Conservation (phyloP, 2,797 vertebrate species). For the Accipiter badius region DNA sequence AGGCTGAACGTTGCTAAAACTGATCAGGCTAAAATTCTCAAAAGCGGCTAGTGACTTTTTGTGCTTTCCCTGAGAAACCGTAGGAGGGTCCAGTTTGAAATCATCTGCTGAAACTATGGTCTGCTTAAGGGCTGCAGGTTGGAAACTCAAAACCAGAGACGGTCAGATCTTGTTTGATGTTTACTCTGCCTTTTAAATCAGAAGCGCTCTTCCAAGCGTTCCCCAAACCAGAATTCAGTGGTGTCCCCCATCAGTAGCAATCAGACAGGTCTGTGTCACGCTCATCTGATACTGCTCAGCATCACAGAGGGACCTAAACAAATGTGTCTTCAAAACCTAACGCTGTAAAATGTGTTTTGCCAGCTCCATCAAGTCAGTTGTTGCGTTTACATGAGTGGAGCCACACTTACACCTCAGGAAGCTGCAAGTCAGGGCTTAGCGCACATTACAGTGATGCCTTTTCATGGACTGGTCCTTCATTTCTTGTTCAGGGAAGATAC, state of each 20-base stretch:
- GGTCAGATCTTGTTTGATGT: neutral
- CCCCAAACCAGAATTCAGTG: neutral
- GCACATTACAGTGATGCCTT: neutral
- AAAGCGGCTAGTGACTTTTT: neutral
- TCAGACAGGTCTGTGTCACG: neutral
- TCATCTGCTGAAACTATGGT: neutral
- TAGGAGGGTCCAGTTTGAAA: neutral
- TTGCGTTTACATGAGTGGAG: neutral
- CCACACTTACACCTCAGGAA: neutral
- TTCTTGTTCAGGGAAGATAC: neutral
- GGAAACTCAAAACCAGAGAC: neutral
- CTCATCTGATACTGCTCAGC: neutral
- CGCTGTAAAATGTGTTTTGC: neutral
- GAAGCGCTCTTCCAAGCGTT: neutral
- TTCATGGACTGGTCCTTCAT: neutral
- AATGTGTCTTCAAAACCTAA: neutral
- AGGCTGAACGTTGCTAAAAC: neutral
- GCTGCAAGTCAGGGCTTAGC: neutral
- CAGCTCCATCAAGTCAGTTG: neutral
- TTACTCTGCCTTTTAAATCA: neutral
- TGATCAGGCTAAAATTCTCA: neutral
- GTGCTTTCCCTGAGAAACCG: neutral
- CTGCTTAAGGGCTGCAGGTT: neutral
- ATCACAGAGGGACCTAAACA: neutral
- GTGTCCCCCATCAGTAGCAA: fast-evolving